These are phyloP conservation scores for Tuberolachnus salignus DNA, from an alignment of 2,888 invertebrate genomes.

Conservation along the genomic window DNA sequence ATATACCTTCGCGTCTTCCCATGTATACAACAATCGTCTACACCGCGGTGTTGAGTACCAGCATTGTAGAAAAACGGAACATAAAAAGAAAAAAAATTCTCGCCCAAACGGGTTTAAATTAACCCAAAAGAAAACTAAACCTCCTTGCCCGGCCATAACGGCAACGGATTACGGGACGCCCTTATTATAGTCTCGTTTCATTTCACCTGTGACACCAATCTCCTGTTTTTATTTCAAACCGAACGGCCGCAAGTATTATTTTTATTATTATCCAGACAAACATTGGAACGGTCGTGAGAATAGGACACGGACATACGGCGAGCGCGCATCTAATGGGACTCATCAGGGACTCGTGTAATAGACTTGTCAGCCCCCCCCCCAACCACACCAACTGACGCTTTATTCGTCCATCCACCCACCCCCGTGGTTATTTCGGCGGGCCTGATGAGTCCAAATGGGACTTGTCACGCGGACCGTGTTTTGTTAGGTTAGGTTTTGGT, in stretches of 20 bases:
- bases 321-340: slow-evolving; percentile 42
- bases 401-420: slow-evolving; percentile 14
- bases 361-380: slow-evolving; percentile 45
- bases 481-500: background rate
- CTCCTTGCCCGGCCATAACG: slow-evolving; percentile 7
- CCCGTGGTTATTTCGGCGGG: slow-evolving; percentile 33
- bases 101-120: too few relatives aligned
- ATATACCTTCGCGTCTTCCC: too few relatives aligned
- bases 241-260: slow-evolving; percentile 7
- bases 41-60: too few relatives aligned
- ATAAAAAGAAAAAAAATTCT: too few relatives aligned
- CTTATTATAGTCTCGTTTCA: background rate
- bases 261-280: background rate
- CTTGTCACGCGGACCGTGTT: slow-evolving; percentile 27
- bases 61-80: too few relatives aligned
- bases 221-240: slow-evolving; percentile 34
- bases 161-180: slow-evolving; percentile 37
- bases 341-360: slow-evolving; percentile 46
- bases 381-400: slow-evolving; percentile 1
- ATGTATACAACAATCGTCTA: too few relatives aligned
- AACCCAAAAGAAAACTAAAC: too few relatives aligned
- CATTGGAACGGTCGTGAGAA: slow-evolving; percentile 29
- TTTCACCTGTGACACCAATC: too few relatives aligned
- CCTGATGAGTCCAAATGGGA: slow-evolving; percentile 41
- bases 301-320: slow-evolving; percentile 26